Evolutionary conservation across 2,888 invertebrate species (phyloP), one percentile per base, ranked within the genome.

Genomic region (Herminia tarsipennalis): DNA sequence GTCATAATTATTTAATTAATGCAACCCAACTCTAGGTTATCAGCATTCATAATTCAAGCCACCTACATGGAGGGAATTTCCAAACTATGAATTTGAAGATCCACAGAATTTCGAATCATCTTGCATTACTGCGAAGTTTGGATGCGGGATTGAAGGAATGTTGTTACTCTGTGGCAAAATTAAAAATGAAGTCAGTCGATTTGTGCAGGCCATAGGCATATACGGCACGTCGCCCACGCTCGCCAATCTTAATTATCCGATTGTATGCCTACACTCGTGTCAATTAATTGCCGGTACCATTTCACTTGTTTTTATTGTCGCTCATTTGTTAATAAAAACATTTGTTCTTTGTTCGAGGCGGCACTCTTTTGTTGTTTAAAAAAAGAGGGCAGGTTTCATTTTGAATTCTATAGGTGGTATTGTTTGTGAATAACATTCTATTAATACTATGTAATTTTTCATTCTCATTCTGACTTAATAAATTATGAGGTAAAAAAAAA

Each of bases 1-100:
- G 88, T 88, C 86, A 87, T 88, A 89, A 90, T 89, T 89, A 88
- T 86, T 88, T 88, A 89, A 89, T 90, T 88, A 88, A 88, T 88
- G 81, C 85, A 77, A 78, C 73, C 81, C 83, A 45, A 51, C 35
- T 46, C 67, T 55, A 21, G 44, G 83, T 86, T 88, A 88, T 88
- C 81, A 69, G 70, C 77, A 58, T 80, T 70, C 77, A 84, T 88
- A 85, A 85, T 78, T 86, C 75, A 79, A 69, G 52, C 66, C 67
- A 68, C 72, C 76, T 79, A 81, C 81, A 75, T 35, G 70, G 36
- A 33, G 43, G 51, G 62, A 56, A 57, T 56, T 56, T 50, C 56
- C 47, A 57, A 58, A 54, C 34, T 27, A 40, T 43, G 48, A 46
- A 60, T 43, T 62, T 56, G 55, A 38, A 20, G 51, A 5, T 20